Conservation (phyloP, 2,797 vertebrate genomes). For the Lates japonicus region DNA sequence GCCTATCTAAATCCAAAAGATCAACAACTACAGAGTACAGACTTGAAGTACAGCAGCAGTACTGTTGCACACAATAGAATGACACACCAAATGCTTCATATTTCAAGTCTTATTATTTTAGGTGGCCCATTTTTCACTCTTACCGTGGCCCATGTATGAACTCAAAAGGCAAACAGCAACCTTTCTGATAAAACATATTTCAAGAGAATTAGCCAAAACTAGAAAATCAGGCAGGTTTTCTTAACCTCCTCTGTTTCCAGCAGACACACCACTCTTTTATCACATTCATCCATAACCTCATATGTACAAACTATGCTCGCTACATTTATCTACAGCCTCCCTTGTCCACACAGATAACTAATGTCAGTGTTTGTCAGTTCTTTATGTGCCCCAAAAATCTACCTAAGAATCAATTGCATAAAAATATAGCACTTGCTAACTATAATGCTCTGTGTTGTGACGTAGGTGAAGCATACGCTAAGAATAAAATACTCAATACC, state of each 20-base stretch:
- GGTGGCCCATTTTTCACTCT: neutral
- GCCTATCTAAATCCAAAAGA: slow-evolving; percentile 29
- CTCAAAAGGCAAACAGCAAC: slow-evolving; percentile 22
- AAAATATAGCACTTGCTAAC: too few relatives aligned
- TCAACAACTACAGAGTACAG: slow-evolving; percentile 16
- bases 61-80: slow-evolving; percentile 7
- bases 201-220: neutral
- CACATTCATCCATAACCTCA: neutral
- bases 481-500: neutral
- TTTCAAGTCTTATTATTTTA: slow-evolving; percentile 8
- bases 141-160: slow-evolving; percentile 24
- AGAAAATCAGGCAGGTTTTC: neutral
- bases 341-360: neutral
- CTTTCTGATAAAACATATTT: neutral
- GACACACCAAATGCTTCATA: slow-evolving; percentile 3
- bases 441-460: too few relatives aligned
- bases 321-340: neutral
- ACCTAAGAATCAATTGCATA: too few relatives aligned
- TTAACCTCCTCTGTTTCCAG: neutral
- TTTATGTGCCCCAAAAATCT: neutral
- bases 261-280: neutral
- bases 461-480: neutral
- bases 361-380: neutral
- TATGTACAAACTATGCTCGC: neutral
- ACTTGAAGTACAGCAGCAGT: neutral